These are phyloP conservation scores for Cirrhinus molitorella DNA, from an alignment of 2,797 vertebrate species.

Conservation along the genomic window DNA sequence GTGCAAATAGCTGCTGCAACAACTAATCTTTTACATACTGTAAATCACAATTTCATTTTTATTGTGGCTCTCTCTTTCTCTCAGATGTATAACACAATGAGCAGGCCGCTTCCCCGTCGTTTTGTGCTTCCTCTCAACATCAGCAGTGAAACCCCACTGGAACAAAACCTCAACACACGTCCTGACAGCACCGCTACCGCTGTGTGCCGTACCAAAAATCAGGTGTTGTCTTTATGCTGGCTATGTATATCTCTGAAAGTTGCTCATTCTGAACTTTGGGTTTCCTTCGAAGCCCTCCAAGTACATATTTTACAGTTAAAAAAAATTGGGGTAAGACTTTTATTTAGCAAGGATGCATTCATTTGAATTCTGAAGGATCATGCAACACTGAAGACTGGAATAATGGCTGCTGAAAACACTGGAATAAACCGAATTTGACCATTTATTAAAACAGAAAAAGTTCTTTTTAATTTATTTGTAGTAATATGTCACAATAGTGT, in stretches of 20 bases:
- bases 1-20: neutral
- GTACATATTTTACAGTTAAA: neutral
- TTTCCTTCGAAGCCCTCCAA: neutral
- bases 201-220: slow-evolving; percentile 74
- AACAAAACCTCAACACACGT: slow-evolving; percentile 83
- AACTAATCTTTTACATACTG: neutral
- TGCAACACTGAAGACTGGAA: neutral
- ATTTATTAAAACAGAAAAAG: neutral
- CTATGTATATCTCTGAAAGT: neutral
- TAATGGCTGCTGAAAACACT: neutral
- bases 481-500: neutral
- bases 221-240: slow-evolving; percentile 71
- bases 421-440: no score
- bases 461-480: no score
- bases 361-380: neutral
- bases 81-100: slow-evolving; percentile 80
- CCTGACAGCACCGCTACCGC: slow-evolving; percentile 81
- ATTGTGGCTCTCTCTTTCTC: neutral
- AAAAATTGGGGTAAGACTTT: no score
- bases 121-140: slow-evolving; percentile 89
- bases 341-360: neutral
- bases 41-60: neutral
- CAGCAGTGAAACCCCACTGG: slow-evolving; percentile 71
- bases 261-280: neutral
- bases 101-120: slow-evolving; percentile 81